Evolutionary conservation across 2,888 invertebrate genomes (phyloP).

Genomic region (Nephrotoma flavescens): DNA sequence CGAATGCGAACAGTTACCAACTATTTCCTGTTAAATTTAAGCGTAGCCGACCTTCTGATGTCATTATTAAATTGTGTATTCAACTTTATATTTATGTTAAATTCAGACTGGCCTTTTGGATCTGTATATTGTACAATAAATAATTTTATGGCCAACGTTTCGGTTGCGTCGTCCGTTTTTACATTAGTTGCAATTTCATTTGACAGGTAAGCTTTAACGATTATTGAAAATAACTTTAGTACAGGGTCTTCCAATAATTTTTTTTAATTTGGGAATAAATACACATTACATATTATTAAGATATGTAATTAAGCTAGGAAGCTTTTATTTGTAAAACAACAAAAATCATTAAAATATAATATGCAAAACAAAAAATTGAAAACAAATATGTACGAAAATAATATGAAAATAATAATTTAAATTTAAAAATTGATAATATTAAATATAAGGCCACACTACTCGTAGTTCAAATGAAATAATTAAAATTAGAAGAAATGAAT

Average conservation of each 20-base stretch:
- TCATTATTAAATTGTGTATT: constrained; percentile 78
- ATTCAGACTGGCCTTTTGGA: constrained; percentile 79
- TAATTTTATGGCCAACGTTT: constrained; percentile 82
- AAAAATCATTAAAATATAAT: background rate
- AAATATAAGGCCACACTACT: too few species aligned
- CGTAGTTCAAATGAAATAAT: too few species aligned
- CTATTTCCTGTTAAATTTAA: constrained; percentile 81
- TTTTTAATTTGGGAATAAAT: too few species aligned
- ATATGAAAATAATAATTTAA: background rate
- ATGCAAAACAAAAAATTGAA: background rate
- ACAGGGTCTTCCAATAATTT: too few species aligned
- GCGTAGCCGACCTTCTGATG: constrained; percentile 75
- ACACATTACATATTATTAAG: too few species aligned
- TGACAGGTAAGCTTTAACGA: constrained; percentile 56
- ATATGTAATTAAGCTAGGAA: too few species aligned
- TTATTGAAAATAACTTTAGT: background rate
- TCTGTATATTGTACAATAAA: constrained; percentile 75
- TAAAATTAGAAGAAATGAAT: too few species aligned
- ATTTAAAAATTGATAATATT: too few species aligned
- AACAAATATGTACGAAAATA: background rate
- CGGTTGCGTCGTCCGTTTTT: constrained; percentile 86
- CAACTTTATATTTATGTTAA: constrained; percentile 81
- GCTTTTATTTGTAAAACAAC: too few species aligned
- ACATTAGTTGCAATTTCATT: constrained; percentile 86
- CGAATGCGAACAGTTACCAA: constrained; percentile 83